phyloP scores from a whole-genome alignment of 2,113 vertebrate species.

The Furnarius figulus region DNA sequence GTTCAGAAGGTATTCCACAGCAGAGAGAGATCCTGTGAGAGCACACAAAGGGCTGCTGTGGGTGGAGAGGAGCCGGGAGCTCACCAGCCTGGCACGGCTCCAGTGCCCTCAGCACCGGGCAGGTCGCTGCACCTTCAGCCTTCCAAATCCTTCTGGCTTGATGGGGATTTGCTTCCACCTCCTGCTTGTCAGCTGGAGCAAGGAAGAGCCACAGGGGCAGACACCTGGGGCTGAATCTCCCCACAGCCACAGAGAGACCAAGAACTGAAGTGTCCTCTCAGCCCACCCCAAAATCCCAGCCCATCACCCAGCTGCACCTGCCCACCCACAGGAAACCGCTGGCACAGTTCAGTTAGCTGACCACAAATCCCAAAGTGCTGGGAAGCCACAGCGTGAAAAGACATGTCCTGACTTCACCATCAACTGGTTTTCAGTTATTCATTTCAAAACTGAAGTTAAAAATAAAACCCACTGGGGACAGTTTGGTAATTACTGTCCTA shows the following conservation, averaged over 20 bases:
- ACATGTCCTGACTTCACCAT: rapidly evolving
- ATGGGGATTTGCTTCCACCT: neutral
- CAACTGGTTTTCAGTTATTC: neutral
- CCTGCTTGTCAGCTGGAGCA: neutral
- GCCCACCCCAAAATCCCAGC: rapidly evolving
- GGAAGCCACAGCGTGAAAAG: neutral
- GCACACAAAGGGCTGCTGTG: neutral
- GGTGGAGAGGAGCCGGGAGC: rapidly evolving
- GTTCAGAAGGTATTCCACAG: neutral
- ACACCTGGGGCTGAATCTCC: neutral
- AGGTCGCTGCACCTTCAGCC: neutral
- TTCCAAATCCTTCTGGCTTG: neutral
- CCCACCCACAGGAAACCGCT: neutral
- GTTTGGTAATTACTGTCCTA: neutral
- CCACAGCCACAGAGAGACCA: neutral
- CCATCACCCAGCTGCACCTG: neutral
- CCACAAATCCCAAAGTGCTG: neutral
- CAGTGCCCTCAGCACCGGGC: neutral
- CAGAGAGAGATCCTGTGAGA: neutral
- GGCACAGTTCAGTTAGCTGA: rapidly evolving
- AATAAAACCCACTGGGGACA: neutral
- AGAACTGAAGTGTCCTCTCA: neutral
- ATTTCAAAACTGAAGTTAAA: neutral
- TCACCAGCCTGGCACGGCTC: neutral
- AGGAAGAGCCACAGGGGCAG: rapidly evolving